Conservation (phyloP, 2,113 vertebrate genomes). For the Chaetura pelagica region DNA sequence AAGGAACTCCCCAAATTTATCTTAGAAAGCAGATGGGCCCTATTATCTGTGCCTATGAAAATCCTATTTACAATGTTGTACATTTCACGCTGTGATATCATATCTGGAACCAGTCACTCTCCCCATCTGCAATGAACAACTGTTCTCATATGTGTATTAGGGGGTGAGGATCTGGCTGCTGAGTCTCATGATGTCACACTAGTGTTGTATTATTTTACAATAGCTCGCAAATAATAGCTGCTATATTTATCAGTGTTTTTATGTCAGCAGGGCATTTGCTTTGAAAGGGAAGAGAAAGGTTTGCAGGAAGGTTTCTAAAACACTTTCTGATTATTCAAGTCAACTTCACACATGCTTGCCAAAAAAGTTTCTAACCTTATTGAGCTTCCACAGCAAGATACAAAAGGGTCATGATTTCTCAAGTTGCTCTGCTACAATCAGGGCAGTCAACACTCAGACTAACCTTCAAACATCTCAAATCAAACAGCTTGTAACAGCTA, state of each 20-base stretch:
- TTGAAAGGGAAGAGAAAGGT: conserved; percentile 35
- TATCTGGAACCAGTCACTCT: conserved; percentile 82
- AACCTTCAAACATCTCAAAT: not conserved
- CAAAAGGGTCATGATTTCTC: not conserved
- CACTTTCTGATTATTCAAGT: conserved; percentile 18
- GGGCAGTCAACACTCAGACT: not conserved
- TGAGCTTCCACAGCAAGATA: not conserved
- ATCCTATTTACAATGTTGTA: conserved; percentile 81
- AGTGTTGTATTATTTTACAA: conserved; percentile 74
- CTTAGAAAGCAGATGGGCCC: conserved; percentile 81
- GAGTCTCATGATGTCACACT: conserved; percentile 79
- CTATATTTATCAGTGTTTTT: conserved; percentile 67
- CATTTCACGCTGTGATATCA: conserved; percentile 85
- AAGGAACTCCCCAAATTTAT: conserved; percentile 64
- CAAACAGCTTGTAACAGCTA: not conserved
- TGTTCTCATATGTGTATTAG: conserved; percentile 75
- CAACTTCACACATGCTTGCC: not conserved
- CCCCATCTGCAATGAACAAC: conserved; percentile 85
- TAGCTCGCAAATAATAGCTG: conserved; percentile 65
- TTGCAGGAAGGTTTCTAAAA: conserved; percentile 41
- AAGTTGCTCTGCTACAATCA: not conserved
- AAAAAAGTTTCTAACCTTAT: not conserved
- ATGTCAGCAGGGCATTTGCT: conserved; percentile 41
- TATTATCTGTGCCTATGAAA: conserved; percentile 80
- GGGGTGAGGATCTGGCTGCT: conserved; percentile 70